These are phyloP conservation scores for Istiophorus platypterus DNA, from an alignment of 2,113 vertebrate species.

Conservation along the genomic window DNA sequence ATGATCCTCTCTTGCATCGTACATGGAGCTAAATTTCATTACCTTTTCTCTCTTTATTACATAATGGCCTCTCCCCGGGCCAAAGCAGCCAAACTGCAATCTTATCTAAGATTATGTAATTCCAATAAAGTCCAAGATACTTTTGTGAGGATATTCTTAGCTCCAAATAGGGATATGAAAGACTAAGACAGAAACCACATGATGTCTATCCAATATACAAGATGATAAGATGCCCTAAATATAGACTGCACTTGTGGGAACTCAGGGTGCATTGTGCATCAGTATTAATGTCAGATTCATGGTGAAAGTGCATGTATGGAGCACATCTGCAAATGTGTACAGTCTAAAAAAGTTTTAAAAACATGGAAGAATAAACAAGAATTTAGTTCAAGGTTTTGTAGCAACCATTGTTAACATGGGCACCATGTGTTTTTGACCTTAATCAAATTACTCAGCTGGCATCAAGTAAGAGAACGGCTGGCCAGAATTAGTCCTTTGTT, in stretches of 20 bases:
- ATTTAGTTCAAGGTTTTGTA: background rate
- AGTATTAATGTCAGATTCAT: background rate
- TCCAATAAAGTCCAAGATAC: constrained; percentile 54
- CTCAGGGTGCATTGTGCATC: background rate
- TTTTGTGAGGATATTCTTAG: constrained; percentile 46
- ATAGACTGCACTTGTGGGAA: constrained; percentile 41
- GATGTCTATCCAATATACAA: constrained; percentile 43
- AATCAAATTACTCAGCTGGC: constrained; percentile 38
- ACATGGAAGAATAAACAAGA: background rate
- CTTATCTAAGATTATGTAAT: constrained; percentile 73
- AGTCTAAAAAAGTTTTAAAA: background rate
- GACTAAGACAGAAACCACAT: constrained; percentile 38
- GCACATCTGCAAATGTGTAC: background rate
- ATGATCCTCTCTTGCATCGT: constrained; percentile 69
- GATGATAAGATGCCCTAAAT: constrained; percentile 43
- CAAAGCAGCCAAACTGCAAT: constrained; percentile 51
- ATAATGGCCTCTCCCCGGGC: constrained; percentile 59
- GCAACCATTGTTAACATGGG: constrained; percentile 7
- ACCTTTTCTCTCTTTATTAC: constrained; percentile 65
- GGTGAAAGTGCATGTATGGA: constrained; percentile 10
- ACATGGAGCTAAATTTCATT: constrained; percentile 70
- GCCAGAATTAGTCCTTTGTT: constrained; percentile 43
- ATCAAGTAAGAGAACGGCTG: constrained; percentile 51
- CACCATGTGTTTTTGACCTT: constrained; percentile 21
- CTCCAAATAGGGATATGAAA: constrained; percentile 61